Percentiles rank a stretch among this genome's conserved stretches.
Conservation (phyloP, 2,113 vertebrate genomes). For the Colistium nudipinnis region DNA sequence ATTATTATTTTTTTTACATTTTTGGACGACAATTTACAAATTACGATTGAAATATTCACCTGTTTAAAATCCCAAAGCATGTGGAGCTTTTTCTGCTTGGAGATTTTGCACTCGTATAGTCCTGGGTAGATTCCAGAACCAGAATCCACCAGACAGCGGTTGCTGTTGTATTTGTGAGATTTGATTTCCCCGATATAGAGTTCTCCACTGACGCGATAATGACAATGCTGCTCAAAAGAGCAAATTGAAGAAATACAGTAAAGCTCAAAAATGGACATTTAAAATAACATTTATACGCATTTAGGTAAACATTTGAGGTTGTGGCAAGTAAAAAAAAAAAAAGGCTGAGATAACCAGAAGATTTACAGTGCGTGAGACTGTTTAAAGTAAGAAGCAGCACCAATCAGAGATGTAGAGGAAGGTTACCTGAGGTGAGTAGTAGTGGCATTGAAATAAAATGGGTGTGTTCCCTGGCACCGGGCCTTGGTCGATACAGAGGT, state of each 20-base stretch:
- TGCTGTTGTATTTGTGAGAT: constrained; percentile 60
- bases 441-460: constrained; percentile 69
- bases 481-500: constrained; percentile 76
- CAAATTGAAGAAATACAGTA: neutral
- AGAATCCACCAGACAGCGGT: constrained; percentile 71
- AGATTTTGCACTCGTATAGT: constrained; percentile 62
- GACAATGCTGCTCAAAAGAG: constrained; percentile 51
- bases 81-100: constrained; percentile 52
- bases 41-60: constrained; percentile 49
- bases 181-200: constrained; percentile 63
- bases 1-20: neutral
- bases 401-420: too few relatives aligned
- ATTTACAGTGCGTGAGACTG: neutral
- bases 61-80: constrained; percentile 81
- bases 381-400: too few relatives aligned
- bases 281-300: neutral
- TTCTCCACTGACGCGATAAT: constrained; percentile 53
- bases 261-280: too few relatives aligned
- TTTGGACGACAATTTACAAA: neutral
- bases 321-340: neutral
- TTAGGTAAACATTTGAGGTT: too few relatives aligned
- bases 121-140: constrained; percentile 39
- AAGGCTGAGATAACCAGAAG: neutral
- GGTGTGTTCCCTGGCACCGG: constrained; percentile 63
- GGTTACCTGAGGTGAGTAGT: constrained; percentile 62